phyloP scores from a whole-genome alignment of 2,888 invertebrate species.

The Cataglyphis altisquamis region DNA sequence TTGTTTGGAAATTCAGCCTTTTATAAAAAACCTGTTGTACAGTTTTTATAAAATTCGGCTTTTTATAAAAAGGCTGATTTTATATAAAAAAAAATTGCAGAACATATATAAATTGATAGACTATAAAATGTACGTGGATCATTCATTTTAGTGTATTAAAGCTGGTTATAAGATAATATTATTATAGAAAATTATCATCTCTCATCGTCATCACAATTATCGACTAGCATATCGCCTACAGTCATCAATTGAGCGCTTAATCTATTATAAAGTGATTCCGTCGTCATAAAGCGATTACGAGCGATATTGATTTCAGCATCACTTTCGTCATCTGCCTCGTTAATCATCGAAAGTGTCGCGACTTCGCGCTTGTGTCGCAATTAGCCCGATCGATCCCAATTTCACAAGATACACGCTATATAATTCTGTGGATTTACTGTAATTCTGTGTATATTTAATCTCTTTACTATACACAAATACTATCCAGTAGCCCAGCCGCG shows the following conservation, averaged over 20 bases:
- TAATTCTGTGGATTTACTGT: not conserved
- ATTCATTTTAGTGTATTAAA: not conserved
- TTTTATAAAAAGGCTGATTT: not conserved
- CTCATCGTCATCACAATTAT: conserved; percentile 19
- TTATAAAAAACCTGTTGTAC: not conserved
- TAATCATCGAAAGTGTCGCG: conserved; percentile 43
- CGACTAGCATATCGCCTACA: not conserved
- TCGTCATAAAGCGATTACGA: conserved; percentile 7
- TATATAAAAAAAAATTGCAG: not conserved
- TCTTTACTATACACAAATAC: conserved; percentile 20
- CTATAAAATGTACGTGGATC: not conserved
- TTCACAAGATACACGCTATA: conserved; percentile 56
- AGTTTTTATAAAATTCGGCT: not conserved
- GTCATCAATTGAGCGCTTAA: not conserved
- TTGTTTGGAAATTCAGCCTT: conserved; percentile 1
- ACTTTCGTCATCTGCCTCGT: conserved; percentile 37
- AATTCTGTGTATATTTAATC: conserved; percentile 59
- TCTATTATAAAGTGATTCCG: conserved; percentile 16
- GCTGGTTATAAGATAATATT: conserved; percentile 21
- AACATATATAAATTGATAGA: not conserved
- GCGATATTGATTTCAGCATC: conserved; percentile 27
- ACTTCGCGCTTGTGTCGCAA: conserved; percentile 36
- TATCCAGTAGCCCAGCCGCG: conserved; percentile 77
- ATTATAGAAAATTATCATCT: not conserved
- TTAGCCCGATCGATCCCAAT: conserved; percentile 47